Evolutionary conservation across 2,797 vertebrate species (phyloP).

Genomic region (Phataginus tricuspis): DNA sequence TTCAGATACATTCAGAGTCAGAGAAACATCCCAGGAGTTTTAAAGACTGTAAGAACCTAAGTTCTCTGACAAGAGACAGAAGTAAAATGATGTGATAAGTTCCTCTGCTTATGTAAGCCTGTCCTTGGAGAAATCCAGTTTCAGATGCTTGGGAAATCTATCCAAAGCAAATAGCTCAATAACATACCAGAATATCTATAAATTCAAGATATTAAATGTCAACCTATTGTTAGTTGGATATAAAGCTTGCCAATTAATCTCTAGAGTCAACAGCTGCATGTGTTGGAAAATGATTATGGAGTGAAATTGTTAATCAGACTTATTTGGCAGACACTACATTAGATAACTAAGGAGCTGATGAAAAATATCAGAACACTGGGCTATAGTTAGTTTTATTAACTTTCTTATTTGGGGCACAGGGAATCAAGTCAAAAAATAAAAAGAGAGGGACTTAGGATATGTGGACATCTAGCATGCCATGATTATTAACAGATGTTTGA

Average conservation of each 20-base stretch:
- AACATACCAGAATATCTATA: slow-evolving; percentile 61
- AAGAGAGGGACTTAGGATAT: neutral
- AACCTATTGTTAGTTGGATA: neutral
- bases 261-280: neutral
- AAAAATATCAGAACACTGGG: neutral
- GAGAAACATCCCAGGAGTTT: neutral
- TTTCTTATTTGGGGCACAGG: neutral
- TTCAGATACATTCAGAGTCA: neutral
- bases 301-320: neutral
- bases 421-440: neutral
- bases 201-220: slow-evolving; percentile 49
- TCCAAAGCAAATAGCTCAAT: slow-evolving; percentile 20
- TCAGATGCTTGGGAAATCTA: slow-evolving; percentile 4
- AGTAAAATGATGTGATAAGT: neutral
- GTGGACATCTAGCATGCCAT: neutral
- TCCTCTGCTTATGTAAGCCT: neutral
- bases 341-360: neutral
- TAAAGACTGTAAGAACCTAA: neutral
- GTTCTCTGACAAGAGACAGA: neutral
- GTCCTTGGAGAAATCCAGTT: slow-evolving; percentile 1
- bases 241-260: slow-evolving; percentile 40
- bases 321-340: neutral
- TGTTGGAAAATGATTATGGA: slow-evolving; percentile 52
- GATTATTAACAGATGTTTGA: neutral
- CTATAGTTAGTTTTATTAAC: neutral